Evolutionary conservation across 2,797 vertebrate genomes (phyloP).

Genomic region (Myotis pilosus): DNA sequence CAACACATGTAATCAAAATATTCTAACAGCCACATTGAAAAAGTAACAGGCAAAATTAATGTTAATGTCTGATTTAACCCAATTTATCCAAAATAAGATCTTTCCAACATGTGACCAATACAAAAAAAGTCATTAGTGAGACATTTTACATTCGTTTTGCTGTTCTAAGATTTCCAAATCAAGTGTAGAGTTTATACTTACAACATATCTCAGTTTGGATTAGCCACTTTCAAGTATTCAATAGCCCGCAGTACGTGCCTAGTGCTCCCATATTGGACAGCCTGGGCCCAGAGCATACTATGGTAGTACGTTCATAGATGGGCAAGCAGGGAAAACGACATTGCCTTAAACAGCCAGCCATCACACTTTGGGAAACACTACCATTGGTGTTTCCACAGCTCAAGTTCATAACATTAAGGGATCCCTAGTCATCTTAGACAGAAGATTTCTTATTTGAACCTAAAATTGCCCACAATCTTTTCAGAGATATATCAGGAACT

Average conservation of each 20-base stretch:
- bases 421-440: not conserved
- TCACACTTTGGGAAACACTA: not conserved
- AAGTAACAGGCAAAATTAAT: slow-evolving; percentile 1
- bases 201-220: not conserved
- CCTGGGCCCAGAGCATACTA: not conserved
- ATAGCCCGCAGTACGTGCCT: not conserved
- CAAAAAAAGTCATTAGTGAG: slow-evolving; percentile 2
- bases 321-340: not conserved
- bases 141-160: not conserved
- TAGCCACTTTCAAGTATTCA: not conserved
- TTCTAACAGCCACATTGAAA: not conserved
- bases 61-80: not conserved
- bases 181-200: not conserved
- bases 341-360: not conserved
- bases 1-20: not conserved
- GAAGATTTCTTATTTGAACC: not conserved
- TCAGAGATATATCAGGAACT: not conserved
- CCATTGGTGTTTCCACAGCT: not conserved
- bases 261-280: not conserved
- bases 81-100: not conserved
- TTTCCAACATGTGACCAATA: not conserved
- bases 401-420: not conserved
- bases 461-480: not conserved
- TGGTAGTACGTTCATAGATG: not conserved
- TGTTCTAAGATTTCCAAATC: not conserved